These are phyloP conservation scores for Loris lydekkerianus DNA, from an alignment of 2,797 vertebrate species.

Conservation along the genomic window DNA sequence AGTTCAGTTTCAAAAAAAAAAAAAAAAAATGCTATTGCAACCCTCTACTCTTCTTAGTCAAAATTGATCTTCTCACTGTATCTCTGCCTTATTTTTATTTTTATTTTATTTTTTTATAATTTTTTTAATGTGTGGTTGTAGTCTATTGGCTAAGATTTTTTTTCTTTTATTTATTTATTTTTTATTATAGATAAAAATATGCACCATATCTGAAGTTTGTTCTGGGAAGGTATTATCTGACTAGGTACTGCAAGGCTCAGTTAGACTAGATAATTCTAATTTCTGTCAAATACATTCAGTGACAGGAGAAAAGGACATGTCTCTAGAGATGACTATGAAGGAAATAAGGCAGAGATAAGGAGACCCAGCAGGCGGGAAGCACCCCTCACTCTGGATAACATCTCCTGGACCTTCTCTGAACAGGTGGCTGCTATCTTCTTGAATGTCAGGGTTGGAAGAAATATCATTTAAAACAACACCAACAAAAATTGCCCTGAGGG, in stretches of 20 bases:
- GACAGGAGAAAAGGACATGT: slow-evolving; percentile 1
- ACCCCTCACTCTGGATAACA: neutral
- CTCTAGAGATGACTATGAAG: neutral
- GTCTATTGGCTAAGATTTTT: too few species aligned
- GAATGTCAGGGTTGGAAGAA: slow-evolving; percentile 60
- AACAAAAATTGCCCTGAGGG: slow-evolving; percentile 45
- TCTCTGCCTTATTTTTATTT: neutral
- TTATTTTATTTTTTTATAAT: too few species aligned
- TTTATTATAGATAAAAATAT: too few species aligned
- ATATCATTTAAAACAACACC: slow-evolving; percentile 41
- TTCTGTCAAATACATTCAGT: slow-evolving; percentile 26
- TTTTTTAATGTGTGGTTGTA: too few species aligned
- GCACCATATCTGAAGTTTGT: neutral
- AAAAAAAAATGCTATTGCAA: neutral
- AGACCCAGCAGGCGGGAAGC: neutral
- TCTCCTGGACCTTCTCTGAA: neutral
- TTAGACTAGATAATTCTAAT: slow-evolving; percentile 38
- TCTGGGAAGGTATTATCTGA: neutral
- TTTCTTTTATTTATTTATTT: too few species aligned
- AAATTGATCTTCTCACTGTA: neutral
- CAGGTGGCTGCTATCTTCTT: slow-evolving; percentile 51
- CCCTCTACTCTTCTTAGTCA: neutral
- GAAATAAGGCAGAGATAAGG: neutral
- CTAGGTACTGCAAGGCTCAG: neutral
- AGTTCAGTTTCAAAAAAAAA: neutral